Base-by-base conservation (phyloP, 2,888 invertebrate genomes). In the Thereva nobilitata region DNA sequence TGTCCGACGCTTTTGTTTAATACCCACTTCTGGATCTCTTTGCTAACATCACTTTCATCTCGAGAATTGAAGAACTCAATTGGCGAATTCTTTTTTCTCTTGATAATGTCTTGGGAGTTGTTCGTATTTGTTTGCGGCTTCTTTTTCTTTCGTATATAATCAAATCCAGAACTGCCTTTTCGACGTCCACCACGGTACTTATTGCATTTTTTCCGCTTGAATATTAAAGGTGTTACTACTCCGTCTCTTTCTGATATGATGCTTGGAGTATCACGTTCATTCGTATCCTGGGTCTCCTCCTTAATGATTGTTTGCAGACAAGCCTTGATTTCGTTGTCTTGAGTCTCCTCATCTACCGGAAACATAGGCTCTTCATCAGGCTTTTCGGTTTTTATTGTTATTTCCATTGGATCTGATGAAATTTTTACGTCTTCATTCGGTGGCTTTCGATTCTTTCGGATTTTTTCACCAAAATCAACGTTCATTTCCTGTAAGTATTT, bases 1-100 rank as follows among this genome's bases (percentile, higher is more conserved):
- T 97, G 96, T 5, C 97, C 97, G 42, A 95, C 89, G 59, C 95
- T 93, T 79, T 96, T 96, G 80, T 95, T 96, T 64, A 96, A 87
- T 70, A 95, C 93, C 92, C 95, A 93, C 71, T 90, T 87, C 78
- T 93, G 91, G 69, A 94, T 91, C 80, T 94, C 93, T 73, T 88
- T 88, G 71, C 89, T 89, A 64, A 94, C 90, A 78, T 93, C 93
- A 73, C 89, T 73, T 68, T 80, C 81, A 6, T 75, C 68, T 9
- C 72, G 71, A 6, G 64, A 57, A 37, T 68, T 66, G 12, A 71
- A 55, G 50, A 69, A 68, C 9, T 73, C 71, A 8, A 71, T 50
- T 45, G 9, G 71, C 53, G 65, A 67, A 23, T 47, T 55, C 23
- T 61, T 67, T 52, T 65, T 70, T 87, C 87, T 0, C 82, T 87